Conservation (phyloP, 1,140 invertebrate species). For the Liolophura sinensis region DNA sequence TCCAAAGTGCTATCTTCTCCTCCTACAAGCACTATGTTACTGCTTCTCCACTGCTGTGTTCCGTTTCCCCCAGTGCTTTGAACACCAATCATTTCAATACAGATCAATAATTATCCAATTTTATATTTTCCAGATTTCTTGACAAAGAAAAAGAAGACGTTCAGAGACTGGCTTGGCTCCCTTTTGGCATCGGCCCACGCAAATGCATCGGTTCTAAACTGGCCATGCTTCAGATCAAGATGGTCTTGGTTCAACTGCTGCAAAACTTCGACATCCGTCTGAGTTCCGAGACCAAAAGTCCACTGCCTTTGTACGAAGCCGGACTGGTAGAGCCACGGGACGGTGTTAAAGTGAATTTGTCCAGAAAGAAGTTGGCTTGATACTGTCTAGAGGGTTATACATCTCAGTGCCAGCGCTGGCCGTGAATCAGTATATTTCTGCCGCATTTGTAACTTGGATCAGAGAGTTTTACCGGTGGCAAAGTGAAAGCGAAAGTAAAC, state of each 20-base stretch:
- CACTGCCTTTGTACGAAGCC: slow-evolving; percentile 40
- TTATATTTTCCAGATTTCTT: slow-evolving; percentile 42
- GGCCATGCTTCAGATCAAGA: slow-evolving; percentile 55
- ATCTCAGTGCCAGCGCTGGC: too few species aligned
- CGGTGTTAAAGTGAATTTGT: slow-evolving; percentile 5
- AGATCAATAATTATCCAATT: neutral
- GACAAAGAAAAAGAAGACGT: slow-evolving; percentile 31
- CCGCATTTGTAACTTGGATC: too few species aligned
- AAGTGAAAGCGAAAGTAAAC: too few species aligned
- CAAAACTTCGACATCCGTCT: slow-evolving; percentile 39
- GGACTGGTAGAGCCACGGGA: slow-evolving; percentile 43
- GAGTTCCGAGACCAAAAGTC: slow-evolving; percentile 20
- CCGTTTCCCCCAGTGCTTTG: too few species aligned
- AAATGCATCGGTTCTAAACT: slow-evolving; percentile 60
- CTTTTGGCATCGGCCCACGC: slow-evolving; percentile 59
- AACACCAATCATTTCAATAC: too few species aligned
- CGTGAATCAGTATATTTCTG: too few species aligned
- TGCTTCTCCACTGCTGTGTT: too few species aligned
- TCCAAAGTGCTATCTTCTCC: too few species aligned
- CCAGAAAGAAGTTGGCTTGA: too few species aligned
- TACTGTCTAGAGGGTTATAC: too few species aligned
- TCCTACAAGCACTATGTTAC: too few species aligned
- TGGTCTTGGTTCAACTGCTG: slow-evolving; percentile 41
- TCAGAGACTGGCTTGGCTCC: slow-evolving; percentile 48
- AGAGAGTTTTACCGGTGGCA: too few species aligned